Evolutionary conservation across 2,113 vertebrate species (phyloP).

Genomic region (Lutjanus erythropterus): DNA sequence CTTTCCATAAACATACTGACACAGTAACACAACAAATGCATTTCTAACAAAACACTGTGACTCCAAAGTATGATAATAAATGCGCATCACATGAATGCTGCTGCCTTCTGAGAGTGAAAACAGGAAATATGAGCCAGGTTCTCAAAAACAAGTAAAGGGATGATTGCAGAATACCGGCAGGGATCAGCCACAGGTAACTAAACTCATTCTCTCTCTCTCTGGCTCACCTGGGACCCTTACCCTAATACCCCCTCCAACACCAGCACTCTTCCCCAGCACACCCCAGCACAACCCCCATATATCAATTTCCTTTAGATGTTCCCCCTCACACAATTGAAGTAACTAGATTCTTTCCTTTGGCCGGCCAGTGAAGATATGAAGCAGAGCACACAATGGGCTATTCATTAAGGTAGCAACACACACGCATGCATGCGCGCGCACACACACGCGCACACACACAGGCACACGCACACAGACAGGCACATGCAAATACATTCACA

Average conservation of each 20-base stretch:
- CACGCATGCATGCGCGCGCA: conserved; percentile 26
- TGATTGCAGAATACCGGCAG: conserved; percentile 48
- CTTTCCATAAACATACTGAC: not conserved
- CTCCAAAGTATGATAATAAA: not conserved
- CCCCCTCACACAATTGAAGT: conserved; percentile 83
- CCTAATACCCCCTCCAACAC: conserved; percentile 23
- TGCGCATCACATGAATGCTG: not conserved
- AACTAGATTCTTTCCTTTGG: conserved; percentile 84
- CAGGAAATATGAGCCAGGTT: conserved; percentile 2
- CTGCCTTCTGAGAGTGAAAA: not conserved
- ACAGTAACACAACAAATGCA: not conserved
- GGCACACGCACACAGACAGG: not conserved
- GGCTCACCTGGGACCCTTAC: conserved; percentile 56
- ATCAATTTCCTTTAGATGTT: conserved; percentile 86
- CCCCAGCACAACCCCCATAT: conserved; percentile 49
- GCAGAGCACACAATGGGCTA: conserved; percentile 69
- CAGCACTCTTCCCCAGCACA: conserved; percentile 23
- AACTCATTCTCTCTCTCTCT: conserved; percentile 44
- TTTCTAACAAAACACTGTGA: too few species aligned
- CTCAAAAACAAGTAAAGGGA: conserved; percentile 8
- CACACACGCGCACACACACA: conserved; percentile 8
- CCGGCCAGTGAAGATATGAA: conserved; percentile 76
- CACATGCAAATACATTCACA: conserved; percentile 25
- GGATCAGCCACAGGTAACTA: conserved; percentile 59
- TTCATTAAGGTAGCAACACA: conserved; percentile 74